Conservation (phyloP, 2,888 invertebrate genomes). For the Rhamnusium bicolor region DNA sequence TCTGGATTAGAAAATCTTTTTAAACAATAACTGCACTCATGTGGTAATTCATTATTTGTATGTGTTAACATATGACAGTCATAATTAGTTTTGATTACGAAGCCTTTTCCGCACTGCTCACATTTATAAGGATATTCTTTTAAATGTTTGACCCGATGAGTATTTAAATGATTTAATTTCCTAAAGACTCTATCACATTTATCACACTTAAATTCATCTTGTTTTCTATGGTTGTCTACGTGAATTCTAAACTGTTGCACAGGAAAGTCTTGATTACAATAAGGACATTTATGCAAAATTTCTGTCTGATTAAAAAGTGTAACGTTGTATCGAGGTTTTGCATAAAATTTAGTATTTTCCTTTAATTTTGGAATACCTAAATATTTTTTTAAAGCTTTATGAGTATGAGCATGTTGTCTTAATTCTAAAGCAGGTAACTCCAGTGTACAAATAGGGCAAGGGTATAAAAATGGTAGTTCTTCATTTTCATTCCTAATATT, state of each 20-base stretch:
- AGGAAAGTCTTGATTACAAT: constrained; percentile 55
- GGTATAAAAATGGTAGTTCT: constrained; percentile 41
- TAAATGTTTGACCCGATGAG: constrained; percentile 61
- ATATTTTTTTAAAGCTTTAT: constrained; percentile 62
- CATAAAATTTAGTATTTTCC: constrained; percentile 35
- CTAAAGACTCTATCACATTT: constrained; percentile 62
- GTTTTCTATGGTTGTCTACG: constrained; percentile 56
- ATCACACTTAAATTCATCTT: constrained; percentile 60
- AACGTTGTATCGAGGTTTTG: constrained; percentile 7
- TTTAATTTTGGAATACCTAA: constrained; percentile 56
- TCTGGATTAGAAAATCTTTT: constrained; percentile 63
- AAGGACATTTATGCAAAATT: constrained; percentile 59
- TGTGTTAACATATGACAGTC: constrained; percentile 63
- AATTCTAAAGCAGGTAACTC: constrained; percentile 58
- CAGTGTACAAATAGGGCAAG: constrained; percentile 61
- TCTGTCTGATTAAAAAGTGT: constrained; percentile 51
- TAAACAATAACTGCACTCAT: constrained; percentile 60
- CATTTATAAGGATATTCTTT: constrained; percentile 64
- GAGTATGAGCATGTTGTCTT: constrained; percentile 58
- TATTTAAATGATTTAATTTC: constrained; percentile 62
- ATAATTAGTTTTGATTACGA: constrained; percentile 63
- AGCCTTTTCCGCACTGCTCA: constrained; percentile 61
- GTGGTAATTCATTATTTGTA: constrained; percentile 58
- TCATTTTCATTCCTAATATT: background rate
- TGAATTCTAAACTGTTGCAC: constrained; percentile 57